phyloP scores from a whole-genome alignment of 1,140 invertebrate genomes.

The Procambarus virginalis region DNA sequence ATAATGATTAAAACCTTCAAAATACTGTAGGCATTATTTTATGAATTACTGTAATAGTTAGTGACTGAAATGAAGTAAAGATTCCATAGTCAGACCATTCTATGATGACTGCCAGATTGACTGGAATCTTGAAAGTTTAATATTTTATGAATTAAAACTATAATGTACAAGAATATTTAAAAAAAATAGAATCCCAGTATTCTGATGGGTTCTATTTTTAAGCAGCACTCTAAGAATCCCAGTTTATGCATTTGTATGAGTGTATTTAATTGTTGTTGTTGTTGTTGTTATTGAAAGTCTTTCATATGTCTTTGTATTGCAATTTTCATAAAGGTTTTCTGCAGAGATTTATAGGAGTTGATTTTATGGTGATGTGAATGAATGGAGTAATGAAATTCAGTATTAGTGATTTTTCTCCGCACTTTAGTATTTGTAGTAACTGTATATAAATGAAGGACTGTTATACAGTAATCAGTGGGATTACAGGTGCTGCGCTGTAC shows the following conservation, averaged over 20 bases:
- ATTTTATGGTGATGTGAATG: slow-evolving; percentile 5
- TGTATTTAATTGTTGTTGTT: slow-evolving; percentile 50
- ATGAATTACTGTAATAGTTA: background rate
- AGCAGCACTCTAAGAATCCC: slow-evolving; percentile 37
- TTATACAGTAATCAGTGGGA: too few species aligned
- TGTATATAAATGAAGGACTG: background rate
- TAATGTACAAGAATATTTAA: background rate
- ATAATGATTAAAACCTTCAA: background rate
- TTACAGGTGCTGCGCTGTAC: too few species aligned
- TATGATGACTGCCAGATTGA: background rate
- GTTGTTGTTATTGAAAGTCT: slow-evolving; percentile 42
- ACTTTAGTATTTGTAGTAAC: background rate
- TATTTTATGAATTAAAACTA: background rate
- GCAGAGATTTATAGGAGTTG: slow-evolving; percentile 31
- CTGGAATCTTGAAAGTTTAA: slow-evolving; percentile 10
- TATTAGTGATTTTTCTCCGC: background rate
- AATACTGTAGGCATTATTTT: background rate
- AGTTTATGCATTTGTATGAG: slow-evolving; percentile 47
- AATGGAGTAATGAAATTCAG: background rate
- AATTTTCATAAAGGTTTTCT: slow-evolving; percentile 36
- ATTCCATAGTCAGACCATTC: slow-evolving; percentile 5
- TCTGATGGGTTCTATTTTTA: slow-evolving; percentile 3
- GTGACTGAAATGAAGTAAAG: background rate
- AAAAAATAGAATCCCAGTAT: background rate
- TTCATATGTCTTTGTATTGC: slow-evolving; percentile 53